Percentiles rank a stretch among this genome's conserved stretches.
Conservation (phyloP, 2,797 vertebrate genomes). For the Dicrostonyx torquatus region DNA sequence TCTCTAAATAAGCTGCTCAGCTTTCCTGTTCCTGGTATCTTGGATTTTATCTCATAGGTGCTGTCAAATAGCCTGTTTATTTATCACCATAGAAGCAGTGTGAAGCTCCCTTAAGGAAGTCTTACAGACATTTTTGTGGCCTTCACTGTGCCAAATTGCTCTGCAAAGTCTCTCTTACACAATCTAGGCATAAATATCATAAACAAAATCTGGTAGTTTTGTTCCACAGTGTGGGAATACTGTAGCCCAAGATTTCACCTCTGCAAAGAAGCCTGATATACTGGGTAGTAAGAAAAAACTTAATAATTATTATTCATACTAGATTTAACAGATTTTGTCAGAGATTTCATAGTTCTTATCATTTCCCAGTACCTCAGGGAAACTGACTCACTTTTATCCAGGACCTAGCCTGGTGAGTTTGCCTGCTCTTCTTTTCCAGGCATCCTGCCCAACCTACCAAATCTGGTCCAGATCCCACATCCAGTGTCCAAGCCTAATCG, state of each 20-base stretch:
- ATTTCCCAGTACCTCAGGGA: neutral
- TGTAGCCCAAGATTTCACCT: neutral
- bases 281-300: neutral
- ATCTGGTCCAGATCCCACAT: neutral
- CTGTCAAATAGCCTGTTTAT: neutral
- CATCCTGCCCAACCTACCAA: neutral
- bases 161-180: neutral
- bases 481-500: neutral
- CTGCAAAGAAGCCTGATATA: neutral
- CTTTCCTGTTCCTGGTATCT: neutral
- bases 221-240: neutral
- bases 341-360: neutral
- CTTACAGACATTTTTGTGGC: neutral
- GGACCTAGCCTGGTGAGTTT: neutral
- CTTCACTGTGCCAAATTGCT: neutral
- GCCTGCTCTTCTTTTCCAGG: neutral
- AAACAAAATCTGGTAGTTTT: neutral
- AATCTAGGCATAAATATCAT: neutral
- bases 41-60: neutral
- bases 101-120: neutral
- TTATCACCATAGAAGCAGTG: neutral
- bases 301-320: neutral
- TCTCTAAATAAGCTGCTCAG: neutral
- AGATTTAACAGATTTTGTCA: neutral
- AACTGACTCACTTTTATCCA: neutral